A percentile compares a stretch with the other conserved stretches of the same genome.
Evolutionary conservation across 2,888 invertebrate genomes (phyloP).

Genomic region (Scaeva pyrastri): DNA sequence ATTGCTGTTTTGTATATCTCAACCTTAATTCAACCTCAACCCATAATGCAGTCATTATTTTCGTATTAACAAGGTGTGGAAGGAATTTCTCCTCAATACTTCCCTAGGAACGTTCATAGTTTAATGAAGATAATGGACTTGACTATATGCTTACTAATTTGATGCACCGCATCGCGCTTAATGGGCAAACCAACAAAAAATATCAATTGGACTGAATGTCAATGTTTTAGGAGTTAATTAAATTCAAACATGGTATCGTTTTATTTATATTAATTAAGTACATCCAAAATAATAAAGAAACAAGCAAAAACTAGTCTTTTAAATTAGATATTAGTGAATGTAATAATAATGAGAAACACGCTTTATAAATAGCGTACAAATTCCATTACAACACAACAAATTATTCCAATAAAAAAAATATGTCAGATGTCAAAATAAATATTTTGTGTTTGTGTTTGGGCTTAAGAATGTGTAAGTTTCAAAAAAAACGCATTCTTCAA

Average conservation of each 20-base stretch:
- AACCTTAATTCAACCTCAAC: constrained; percentile 55
- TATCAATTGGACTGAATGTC: constrained; percentile 62
- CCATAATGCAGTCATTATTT: constrained; percentile 84
- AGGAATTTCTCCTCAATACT: constrained; percentile 78
- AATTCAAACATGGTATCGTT: constrained; percentile 71
- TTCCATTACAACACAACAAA: neutral
- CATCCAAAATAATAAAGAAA: constrained; percentile 10
- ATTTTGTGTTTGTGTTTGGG: too few relatives aligned
- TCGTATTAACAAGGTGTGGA: constrained; percentile 85
- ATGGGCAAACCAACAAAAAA: constrained; percentile 31
- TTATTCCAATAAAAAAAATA: neutral
- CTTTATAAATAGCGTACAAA: neutral
- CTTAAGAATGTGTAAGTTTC: too few relatives aligned
- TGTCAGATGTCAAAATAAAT: neutral
- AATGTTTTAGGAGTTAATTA: constrained; percentile 62
- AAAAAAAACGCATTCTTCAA: too few relatives aligned
- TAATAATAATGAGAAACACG: neutral
- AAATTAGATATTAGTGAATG: neutral
- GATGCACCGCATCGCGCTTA: constrained; percentile 47
- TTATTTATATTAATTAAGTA: constrained; percentile 61
- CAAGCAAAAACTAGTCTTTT: neutral
- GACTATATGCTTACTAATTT: constrained; percentile 63
- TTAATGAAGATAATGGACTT: constrained; percentile 75
- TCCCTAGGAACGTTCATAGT: constrained; percentile 41
- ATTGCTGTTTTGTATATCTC: constrained; percentile 73